A percentile compares a stretch with the other conserved stretches of the same genome.
Evolutionary conservation across 1,140 invertebrate genomes (phyloP).

Genomic region (Caenorhabditis inopinata): DNA sequence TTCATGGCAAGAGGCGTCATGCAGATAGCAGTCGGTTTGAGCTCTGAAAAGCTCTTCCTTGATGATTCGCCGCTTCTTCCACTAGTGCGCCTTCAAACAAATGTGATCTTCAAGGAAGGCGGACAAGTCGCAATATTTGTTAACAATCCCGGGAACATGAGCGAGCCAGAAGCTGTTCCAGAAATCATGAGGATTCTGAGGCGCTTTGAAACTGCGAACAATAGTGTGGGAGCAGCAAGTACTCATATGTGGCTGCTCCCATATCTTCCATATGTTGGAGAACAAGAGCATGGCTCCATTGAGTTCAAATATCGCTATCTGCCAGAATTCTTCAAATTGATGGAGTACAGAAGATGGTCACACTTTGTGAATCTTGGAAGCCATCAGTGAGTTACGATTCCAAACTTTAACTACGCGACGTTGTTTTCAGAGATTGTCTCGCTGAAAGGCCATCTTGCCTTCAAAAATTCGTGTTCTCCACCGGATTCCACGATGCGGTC

Average conservation of each 20-base stretch:
- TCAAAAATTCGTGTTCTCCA: conserved; percentile 66
- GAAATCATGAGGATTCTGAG: conserved; percentile 62
- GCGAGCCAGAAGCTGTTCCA: conserved; percentile 55
- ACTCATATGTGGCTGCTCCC: conserved; percentile 64
- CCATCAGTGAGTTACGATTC: conserved; percentile 55
- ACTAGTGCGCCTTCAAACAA: conserved; percentile 60
- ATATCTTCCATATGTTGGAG: conserved; percentile 63
- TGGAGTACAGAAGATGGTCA: conserved; percentile 63
- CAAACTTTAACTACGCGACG: too few relatives aligned
- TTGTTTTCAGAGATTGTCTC: conserved; percentile 61
- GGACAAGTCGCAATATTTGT: conserved; percentile 63
- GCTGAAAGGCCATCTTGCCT: conserved; percentile 60
- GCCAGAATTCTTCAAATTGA: conserved; percentile 60
- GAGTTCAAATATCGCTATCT: conserved; percentile 65
- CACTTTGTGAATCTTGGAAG: conserved; percentile 64
- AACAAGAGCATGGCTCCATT: conserved; percentile 61
- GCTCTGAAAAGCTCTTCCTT: conserved; percentile 64
- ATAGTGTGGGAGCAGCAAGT: conserved; percentile 59
- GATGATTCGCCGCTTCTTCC: conserved; percentile 64
- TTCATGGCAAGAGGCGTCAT: conserved; percentile 59
- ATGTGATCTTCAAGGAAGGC: conserved; percentile 65
- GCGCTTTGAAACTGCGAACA: conserved; percentile 57
- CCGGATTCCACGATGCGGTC: conserved; percentile 64
- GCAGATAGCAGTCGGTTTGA: conserved; percentile 57
- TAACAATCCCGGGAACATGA: conserved; percentile 62